Base-by-base conservation (phyloP, 2,888 invertebrate species). In the Tipula unca region DNA sequence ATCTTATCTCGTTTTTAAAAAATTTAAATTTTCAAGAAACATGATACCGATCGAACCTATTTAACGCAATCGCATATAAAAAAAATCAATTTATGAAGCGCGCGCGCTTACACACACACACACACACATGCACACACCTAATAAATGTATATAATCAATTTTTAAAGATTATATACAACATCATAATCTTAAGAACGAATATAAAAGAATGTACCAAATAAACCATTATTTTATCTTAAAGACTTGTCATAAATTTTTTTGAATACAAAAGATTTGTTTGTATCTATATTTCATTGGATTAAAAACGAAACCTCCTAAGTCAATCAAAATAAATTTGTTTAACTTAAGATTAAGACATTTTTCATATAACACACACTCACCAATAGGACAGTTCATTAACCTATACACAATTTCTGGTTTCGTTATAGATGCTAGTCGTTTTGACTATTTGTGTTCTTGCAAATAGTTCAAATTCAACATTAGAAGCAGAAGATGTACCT, bases 381-480 rank as follows among this genome's bases (percentile, higher is more conserved):
- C 10, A 10, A 48, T 48, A n/a, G 3, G 39, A 25, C 69, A 69
- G 69, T 69, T 69, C 69, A 69, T 69, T 69, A 10, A 69, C 69
- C 69, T 25, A 10, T 69, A 25, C 2, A 39, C 6, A 17, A 25
- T 17, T 82, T 83, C 32, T 32, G 4, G n/a, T 83, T 83, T 83
- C 17, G 17, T 83, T 83, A 17, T 32, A 83, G 83, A 32, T 83
- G 32, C 83, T 83, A 35, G 35, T 35, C 83, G 35, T 32, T n/a
- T 83, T 83, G 83, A n/a, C 35, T 32, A 10, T 83, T 83, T 83
- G 83, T 35, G 5, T n/a, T n/a, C 17, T 32, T 17, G 83, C 83
- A 83, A 83, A 83, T 83, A 83, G 83, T 83, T 29, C 83, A 83
- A 83, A 83, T 83, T 83, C 35, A 32, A 83, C 83, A 83, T 32